phyloP scores from a whole-genome alignment of 2,797 vertebrate species.

The Malacoctenus gilli region DNA sequence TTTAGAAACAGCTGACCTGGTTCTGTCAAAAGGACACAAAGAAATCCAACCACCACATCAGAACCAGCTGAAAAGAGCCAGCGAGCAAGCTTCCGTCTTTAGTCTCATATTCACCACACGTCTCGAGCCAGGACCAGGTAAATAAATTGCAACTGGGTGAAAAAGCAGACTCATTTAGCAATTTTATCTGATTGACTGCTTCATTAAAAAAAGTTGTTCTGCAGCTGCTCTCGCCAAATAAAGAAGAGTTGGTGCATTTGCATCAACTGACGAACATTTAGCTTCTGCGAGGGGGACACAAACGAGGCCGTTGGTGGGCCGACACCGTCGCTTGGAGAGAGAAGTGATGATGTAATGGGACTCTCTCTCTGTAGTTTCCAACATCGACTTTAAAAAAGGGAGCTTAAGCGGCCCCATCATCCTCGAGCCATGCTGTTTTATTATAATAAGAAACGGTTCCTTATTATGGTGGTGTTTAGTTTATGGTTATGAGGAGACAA shows the following conservation, averaged over 20 bases:
- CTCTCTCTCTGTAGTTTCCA: conserved; percentile 2
- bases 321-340: conserved; percentile 1
- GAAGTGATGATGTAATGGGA: neutral
- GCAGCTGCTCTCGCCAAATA: neutral
- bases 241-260: neutral
- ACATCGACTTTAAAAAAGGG: conserved; percentile 13
- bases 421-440: conserved; percentile 3
- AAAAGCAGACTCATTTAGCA: no score
- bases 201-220: neutral
- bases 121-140: no score
- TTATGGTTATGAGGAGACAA: no score
- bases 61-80: no score
- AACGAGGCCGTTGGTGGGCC: conserved; percentile 6
- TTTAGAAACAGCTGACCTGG: neutral
- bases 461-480: no score
- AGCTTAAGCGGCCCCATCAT: neutral
- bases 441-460: conserved; percentile 8
- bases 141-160: no score
- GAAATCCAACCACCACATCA: neutral
- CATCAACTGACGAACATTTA: conserved; percentile 1
- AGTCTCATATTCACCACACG: neutral
- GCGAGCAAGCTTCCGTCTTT: neutral
- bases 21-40: neutral
- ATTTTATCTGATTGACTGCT: neutral
- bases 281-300: neutral